Conservation (phyloP, 2,888 invertebrate genomes). For the Uropetala carovei region DNA sequence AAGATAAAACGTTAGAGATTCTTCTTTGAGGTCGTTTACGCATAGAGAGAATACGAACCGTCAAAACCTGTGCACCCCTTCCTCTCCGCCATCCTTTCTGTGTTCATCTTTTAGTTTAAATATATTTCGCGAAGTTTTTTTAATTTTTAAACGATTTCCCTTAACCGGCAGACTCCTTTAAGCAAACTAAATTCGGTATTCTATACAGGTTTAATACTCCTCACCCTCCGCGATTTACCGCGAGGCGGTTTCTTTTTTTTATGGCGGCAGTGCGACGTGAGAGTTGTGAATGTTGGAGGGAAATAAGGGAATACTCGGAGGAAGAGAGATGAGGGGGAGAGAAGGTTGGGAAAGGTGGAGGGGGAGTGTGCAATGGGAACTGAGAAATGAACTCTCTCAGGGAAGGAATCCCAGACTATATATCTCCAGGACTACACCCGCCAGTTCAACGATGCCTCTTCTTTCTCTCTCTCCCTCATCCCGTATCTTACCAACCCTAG, state of each 20-base stretch:
- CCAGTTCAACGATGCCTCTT: neutral
- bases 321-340: neutral
- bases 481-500: neutral
- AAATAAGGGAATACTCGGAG: neutral
- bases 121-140: neutral
- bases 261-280: neutral
- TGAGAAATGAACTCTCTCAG: slow-evolving; percentile 60
- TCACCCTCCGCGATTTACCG: neutral
- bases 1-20: neutral
- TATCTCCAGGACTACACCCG: slow-evolving; percentile 19
- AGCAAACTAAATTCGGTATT: neutral
- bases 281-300: neutral
- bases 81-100: neutral
- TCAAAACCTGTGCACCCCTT: neutral
- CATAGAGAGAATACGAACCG: neutral
- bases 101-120: neutral
- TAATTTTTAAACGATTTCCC: neutral
- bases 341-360: neutral
- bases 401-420: slow-evolving; percentile 52
- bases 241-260: neutral
- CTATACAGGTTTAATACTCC: neutral
- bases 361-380: neutral
- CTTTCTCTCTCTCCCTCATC: neutral
- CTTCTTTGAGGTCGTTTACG: neutral
- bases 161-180: neutral